Percentiles rank a stretch among this genome's conserved stretches.
Evolutionary conservation across 2,113 vertebrate species (phyloP).

Genomic region (Paradoxurus hermaphroditus): DNA sequence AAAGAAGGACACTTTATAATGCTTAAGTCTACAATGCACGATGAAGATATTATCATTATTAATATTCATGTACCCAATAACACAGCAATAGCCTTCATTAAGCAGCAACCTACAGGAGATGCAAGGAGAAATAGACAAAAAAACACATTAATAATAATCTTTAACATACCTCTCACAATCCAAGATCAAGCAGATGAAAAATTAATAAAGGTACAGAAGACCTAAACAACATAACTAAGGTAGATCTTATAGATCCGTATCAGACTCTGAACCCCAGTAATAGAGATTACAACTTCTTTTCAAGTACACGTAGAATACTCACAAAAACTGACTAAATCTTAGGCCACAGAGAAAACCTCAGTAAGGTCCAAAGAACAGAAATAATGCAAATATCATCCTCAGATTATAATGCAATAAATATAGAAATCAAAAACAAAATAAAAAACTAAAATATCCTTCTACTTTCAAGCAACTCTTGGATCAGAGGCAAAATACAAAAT

Average conservation of each 20-base stretch:
- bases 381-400: conserved; percentile 24
- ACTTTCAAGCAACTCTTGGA: neutral
- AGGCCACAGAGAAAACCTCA: conserved; percentile 3
- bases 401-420: conserved; percentile 23
- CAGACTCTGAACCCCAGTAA: neutral
- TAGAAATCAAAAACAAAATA: conserved; percentile 30
- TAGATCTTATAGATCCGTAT: neutral
- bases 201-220: neutral
- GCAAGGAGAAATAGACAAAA: neutral
- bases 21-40: neutral
- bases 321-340: conserved; percentile 9
- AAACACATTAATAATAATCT: conserved; percentile 20
- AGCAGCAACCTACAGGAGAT: neutral
- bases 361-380: neutral
- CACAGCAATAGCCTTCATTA: neutral
- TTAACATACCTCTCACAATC: conserved; percentile 32
- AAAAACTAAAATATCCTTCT: conserved; percentile 4
- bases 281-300: neutral
- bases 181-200: conserved; percentile 35
- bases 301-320: neutral
- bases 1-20: neutral
- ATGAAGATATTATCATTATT: neutral
- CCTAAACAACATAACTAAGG: neutral
- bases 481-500: conserved; percentile 28
- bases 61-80: conserved; percentile 3